Percentiles rank a stretch among this genome's conserved stretches.
These are phyloP conservation scores for Amblyraja radiata DNA, from an alignment of 2,797 vertebrate genomes.

Conservation along the genomic window DNA sequence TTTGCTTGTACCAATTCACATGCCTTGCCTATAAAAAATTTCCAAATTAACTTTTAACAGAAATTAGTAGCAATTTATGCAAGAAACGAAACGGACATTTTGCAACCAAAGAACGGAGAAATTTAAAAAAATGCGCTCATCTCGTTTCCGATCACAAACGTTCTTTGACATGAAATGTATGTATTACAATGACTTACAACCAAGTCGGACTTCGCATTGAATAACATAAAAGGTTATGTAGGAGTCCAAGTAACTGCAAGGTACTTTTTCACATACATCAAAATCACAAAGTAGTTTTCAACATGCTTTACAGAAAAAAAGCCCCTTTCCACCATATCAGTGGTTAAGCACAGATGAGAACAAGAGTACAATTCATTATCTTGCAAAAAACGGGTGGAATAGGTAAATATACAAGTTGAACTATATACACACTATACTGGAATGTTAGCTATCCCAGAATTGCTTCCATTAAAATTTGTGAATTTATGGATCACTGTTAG, in stretches of 20 bases:
- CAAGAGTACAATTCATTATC: slow-evolving; percentile 52
- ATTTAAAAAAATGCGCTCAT: slow-evolving; percentile 44
- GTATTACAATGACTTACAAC: slow-evolving; percentile 39
- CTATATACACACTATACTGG: slow-evolving; percentile 60
- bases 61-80: slow-evolving; percentile 40
- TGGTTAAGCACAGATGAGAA: slow-evolving; percentile 49
- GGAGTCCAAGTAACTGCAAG: slow-evolving; percentile 45
- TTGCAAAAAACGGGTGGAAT: slow-evolving; percentile 55
- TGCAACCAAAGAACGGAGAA: slow-evolving; percentile 39
- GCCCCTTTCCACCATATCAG: slow-evolving; percentile 44
- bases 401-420: slow-evolving; percentile 57
- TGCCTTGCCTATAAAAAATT: slow-evolving; percentile 28
- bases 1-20: slow-evolving; percentile 13
- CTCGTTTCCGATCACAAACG: slow-evolving; percentile 54
- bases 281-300: slow-evolving; percentile 39
- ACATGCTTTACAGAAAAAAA: slow-evolving; percentile 43
- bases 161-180: slow-evolving; percentile 46
- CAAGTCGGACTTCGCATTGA: slow-evolving; percentile 40
- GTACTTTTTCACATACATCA: slow-evolving; percentile 43
- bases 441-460: slow-evolving; percentile 59
- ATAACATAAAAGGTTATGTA: slow-evolving; percentile 46
- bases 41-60: neutral
- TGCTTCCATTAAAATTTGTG: slow-evolving; percentile 46
- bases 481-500: slow-evolving; percentile 40
- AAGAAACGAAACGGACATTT: slow-evolving; percentile 23